Base-by-base conservation (phyloP, 2,888 invertebrate genomes). In the Volucella zonaria region DNA sequence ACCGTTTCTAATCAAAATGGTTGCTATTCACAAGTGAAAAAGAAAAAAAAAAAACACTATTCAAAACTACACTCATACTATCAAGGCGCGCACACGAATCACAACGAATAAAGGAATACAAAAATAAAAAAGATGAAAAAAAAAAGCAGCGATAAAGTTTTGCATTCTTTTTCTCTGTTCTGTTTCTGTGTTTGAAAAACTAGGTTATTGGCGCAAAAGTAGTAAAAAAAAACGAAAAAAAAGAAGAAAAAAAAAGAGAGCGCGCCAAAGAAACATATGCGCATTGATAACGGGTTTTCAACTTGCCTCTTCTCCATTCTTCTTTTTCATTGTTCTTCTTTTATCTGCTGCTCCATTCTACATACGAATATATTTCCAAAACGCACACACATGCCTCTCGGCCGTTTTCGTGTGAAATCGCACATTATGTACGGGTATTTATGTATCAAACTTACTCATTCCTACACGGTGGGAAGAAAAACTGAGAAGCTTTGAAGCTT, bases 131-230 rank as follows among this genome's bases (percentile, higher is more conserved):
- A n/a, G n/a, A n/a, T 3, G 61, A 76, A 51, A 62, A 43, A 47
- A 43, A 74, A 68, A 79, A 42, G 47, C 67, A 56, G 31, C 42
- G n/a, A 62, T 49, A 40, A 18, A 18, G 51, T 51, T 14, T 62
- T 66, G 51, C 74, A 74, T 77, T 74, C 64, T 45, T 74, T 73
- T 73, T 68, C 18, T 49, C 49, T 67, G 45, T 40, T 40, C 42
- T 67, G 52, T 76, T 45, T 67, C 59, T 43, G 61, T 83, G 54
- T 74, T 58, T 75, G 61, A 75, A 81, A 82, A 86, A 78, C 86
- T 86, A 87, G 86, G 86, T 83, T 87, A 87, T 86, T 87, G 86
- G 83, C 86, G 87, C 82, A 82, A 87, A 87, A 83, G 77, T 86
- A 83, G 86, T 86, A 79, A 86, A 76, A 83, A 81, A 76, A 82